A percentile compares a stretch with the other conserved stretches of the same genome.
These are phyloP conservation scores for Upupa epops DNA, from an alignment of 2,113 vertebrate genomes.

Conservation along the genomic window DNA sequence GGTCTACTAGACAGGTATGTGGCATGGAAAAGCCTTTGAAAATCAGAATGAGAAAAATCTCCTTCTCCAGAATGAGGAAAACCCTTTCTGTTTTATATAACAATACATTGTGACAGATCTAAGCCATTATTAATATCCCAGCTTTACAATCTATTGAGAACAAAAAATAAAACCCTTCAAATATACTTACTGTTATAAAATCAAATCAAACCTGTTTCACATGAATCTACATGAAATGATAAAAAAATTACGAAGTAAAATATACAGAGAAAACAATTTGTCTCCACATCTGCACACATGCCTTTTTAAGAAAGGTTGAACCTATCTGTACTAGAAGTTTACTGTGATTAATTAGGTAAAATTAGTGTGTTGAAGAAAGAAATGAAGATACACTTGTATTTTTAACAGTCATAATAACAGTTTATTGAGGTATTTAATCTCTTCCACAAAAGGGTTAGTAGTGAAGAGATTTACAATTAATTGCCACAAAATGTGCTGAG, in stretches of 20 bases:
- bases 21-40: background rate
- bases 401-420: slow-evolving; percentile 4
- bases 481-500: slow-evolving; percentile 27
- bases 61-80: background rate
- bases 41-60: no score
- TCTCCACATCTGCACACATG: background rate
- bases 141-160: background rate
- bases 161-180: background rate
- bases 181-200: background rate
- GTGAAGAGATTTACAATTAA: slow-evolving; percentile 39
- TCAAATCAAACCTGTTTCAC: background rate
- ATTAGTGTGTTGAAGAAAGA: background rate
- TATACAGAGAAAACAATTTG: background rate
- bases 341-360: background rate
- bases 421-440: slow-evolving; percentile 31
- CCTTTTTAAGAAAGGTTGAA: background rate
- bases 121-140: background rate
- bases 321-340: background rate
- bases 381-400: slow-evolving; percentile 13
- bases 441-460: background rate
- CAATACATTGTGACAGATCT: background rate
- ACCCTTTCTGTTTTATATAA: background rate
- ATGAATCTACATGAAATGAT: background rate
- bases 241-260: background rate
- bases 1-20: background rate